These are phyloP conservation scores for Entomobrya multifasciata DNA, from an alignment of 2,888 invertebrate genomes.

Conservation along the genomic window DNA sequence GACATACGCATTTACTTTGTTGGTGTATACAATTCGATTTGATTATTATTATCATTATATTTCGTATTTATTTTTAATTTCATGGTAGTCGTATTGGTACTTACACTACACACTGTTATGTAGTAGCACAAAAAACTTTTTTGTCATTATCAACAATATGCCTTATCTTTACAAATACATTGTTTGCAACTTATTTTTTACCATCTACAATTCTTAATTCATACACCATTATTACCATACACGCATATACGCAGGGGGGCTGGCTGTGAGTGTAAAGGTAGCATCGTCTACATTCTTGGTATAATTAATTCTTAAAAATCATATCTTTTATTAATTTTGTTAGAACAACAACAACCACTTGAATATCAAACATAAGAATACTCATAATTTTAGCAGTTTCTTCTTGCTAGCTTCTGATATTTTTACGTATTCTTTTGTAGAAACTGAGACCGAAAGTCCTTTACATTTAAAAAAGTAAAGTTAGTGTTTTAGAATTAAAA, in stretches of 20 bases:
- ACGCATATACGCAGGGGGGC: too few relatives aligned
- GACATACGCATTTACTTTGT: not conserved
- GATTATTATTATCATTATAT: slow-evolving; percentile 20
- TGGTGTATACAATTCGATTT: slow-evolving; percentile 32
- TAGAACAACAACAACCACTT: slow-evolving; percentile 41
- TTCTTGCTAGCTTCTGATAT: too few relatives aligned
- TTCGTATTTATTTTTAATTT: slow-evolving; percentile 47
- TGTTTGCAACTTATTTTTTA: not conserved
- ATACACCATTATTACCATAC: too few relatives aligned
- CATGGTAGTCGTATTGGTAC: slow-evolving; percentile 46
- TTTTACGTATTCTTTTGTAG: too few relatives aligned
- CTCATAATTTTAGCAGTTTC: too few relatives aligned
- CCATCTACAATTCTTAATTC: too few relatives aligned
- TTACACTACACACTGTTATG: slow-evolving; percentile 22
- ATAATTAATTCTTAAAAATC: too few relatives aligned
- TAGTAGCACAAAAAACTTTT: slow-evolving; percentile 36
- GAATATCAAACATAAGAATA: slow-evolving; percentile 50
- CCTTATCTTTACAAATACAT: not conserved
- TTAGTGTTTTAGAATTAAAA: not conserved
- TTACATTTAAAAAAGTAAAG: not conserved
- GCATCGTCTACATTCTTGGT: not conserved
- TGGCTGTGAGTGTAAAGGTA: too few relatives aligned
- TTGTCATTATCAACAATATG: not conserved
- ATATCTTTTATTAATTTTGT: not conserved
- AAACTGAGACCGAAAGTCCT: slow-evolving; percentile 18